Conservation (phyloP, 2,113 vertebrate species). For the Paramisgurnus dabryanus region DNA sequence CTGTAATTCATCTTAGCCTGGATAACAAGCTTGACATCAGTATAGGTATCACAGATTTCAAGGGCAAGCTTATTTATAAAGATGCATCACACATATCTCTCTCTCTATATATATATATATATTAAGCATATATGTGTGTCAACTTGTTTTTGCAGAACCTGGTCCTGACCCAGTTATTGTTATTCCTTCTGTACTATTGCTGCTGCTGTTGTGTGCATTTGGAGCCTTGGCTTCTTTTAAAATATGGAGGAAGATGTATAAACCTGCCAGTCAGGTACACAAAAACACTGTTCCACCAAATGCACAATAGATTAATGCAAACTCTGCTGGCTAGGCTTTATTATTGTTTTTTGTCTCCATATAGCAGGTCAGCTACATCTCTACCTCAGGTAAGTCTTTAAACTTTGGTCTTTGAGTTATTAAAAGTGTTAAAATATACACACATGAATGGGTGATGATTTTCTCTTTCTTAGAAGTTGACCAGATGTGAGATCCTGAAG, state of each 20-base stretch:
- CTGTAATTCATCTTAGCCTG: constrained; percentile 38
- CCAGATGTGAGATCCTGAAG: background rate
- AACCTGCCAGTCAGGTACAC: constrained; percentile 1
- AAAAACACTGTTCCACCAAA: background rate
- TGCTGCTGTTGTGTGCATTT: background rate
- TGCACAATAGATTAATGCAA: background rate
- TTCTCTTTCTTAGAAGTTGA: background rate
- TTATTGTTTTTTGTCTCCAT: background rate
- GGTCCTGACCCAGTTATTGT: background rate
- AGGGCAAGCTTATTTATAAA: background rate
- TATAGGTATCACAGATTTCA: background rate
- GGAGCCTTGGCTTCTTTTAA: background rate
- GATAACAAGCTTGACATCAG: constrained; percentile 39
- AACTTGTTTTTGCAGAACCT: background rate
- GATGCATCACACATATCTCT: background rate
- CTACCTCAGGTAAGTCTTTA: background rate
- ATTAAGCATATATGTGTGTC: background rate
- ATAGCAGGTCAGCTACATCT: constrained; percentile 3
- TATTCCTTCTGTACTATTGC: background rate
- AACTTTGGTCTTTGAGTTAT: background rate
- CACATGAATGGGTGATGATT: background rate
- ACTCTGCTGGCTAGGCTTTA: background rate
- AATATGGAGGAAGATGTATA: background rate
- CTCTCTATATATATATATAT: background rate
- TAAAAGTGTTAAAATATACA: background rate